Percentiles rank a stretch among this genome's conserved stretches.
Evolutionary conservation across 2,113 vertebrate species (phyloP).

Genomic region (Syngnathoides biaculeatus): DNA sequence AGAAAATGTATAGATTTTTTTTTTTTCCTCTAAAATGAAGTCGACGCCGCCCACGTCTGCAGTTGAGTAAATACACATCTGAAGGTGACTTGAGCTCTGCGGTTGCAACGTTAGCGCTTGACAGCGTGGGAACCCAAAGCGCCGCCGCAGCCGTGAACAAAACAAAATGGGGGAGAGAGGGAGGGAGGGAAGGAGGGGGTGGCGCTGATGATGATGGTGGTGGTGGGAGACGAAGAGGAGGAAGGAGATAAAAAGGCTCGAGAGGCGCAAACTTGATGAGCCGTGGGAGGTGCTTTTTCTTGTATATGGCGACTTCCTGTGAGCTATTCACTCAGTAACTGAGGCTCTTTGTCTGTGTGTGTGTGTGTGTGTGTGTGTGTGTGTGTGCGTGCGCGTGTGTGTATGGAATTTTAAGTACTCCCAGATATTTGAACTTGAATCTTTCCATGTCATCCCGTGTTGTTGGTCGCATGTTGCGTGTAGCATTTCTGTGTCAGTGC

Average conservation of each 20-base stretch:
- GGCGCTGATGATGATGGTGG: not conserved
- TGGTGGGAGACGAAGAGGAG: constrained; percentile 27
- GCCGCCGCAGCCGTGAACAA: constrained; percentile 46
- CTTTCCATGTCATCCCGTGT: constrained; percentile 40
- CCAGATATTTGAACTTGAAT: constrained; percentile 19
- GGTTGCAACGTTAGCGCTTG: constrained; percentile 2
- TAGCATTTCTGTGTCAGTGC: constrained; percentile 48
- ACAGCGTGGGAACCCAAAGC: constrained; percentile 62
- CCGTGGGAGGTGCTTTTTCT: constrained; percentile 62
- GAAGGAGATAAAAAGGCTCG: constrained; percentile 43
- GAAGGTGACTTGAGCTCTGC: not conserved
- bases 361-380: constrained; percentile 47
- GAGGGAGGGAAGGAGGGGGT: constrained; percentile 36
- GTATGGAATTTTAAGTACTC: constrained; percentile 66
- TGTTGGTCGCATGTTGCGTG: constrained; percentile 16
- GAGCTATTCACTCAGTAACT: constrained; percentile 60
- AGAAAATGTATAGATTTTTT: no score
- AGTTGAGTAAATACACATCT: not conserved
- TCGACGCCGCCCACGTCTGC: not conserved
- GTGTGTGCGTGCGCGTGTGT: constrained; percentile 8
- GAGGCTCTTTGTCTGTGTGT: constrained; percentile 57
- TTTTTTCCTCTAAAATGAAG: no score
- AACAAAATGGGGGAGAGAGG: constrained; percentile 32
- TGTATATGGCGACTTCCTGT: constrained; percentile 65
- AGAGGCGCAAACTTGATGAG: constrained; percentile 42